Evolutionary conservation across 2,113 vertebrate genomes (phyloP).

Genomic region (Zootoca vivipara): DNA sequence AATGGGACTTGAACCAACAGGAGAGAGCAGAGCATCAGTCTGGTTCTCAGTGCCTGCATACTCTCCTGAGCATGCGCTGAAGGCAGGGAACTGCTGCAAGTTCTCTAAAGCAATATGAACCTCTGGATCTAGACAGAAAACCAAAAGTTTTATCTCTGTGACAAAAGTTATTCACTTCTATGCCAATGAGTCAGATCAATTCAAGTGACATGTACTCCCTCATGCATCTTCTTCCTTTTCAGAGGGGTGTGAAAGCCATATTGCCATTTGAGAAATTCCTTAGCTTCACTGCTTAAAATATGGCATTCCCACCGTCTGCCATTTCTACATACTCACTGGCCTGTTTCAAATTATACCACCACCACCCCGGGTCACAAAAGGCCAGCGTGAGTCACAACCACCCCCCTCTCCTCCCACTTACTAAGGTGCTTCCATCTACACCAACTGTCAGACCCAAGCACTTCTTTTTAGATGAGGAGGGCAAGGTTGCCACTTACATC

Average conservation of each 20-base stretch:
- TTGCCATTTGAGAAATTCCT: slow-evolving; percentile 20
- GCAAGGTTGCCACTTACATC: slow-evolving; percentile 80
- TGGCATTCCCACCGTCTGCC: not conserved
- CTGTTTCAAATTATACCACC: not conserved
- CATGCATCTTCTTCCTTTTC: not conserved
- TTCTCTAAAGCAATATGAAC: slow-evolving; percentile 97
- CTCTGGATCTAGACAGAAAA: slow-evolving; percentile 86
- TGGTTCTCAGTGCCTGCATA: slow-evolving; percentile 77
- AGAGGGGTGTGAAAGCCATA: slow-evolving; percentile 26
- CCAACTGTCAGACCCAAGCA: not conserved
- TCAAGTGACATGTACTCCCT: not conserved
- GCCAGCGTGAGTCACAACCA: too few species aligned
- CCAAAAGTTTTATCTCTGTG: not conserved
- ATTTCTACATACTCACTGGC: not conserved
- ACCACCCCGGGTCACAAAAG: too few species aligned
- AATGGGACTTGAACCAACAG: slow-evolving; percentile 74
- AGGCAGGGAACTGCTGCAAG: slow-evolving; percentile 96
- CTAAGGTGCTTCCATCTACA: not conserved
- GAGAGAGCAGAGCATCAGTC: slow-evolving; percentile 64
- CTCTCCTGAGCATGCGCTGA: slow-evolving; percentile 78
- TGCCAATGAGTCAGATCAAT: not conserved
- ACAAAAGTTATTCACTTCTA: too few species aligned
- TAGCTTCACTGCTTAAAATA: not conserved
- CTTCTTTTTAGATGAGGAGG: not conserved
- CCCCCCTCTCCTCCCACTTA: not conserved